These are phyloP conservation scores for Agapostemon virescens DNA, from an alignment of 2,888 invertebrate species.

Conservation along the genomic window DNA sequence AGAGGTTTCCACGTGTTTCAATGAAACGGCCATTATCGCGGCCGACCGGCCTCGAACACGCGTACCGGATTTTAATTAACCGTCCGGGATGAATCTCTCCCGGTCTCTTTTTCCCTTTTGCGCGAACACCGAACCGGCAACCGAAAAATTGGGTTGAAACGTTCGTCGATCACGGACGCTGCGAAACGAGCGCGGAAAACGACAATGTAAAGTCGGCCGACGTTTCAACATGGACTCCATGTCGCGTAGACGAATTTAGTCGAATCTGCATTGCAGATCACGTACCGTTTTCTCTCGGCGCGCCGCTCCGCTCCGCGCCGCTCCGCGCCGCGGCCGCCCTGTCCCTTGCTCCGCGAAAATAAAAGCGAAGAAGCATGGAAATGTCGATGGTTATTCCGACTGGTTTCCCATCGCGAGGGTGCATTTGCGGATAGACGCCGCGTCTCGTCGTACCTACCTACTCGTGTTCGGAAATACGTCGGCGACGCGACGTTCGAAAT, in stretches of 20 bases:
- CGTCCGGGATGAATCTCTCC: neutral
- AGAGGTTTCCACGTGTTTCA: constrained; percentile 46
- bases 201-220: constrained; percentile 47
- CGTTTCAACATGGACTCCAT: constrained; percentile 61
- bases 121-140: neutral
- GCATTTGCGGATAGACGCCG: constrained; percentile 55
- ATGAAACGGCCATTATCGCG: constrained; percentile 32
- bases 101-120: neutral
- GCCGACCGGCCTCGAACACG: constrained; percentile 4
- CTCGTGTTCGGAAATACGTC: constrained; percentile 24
- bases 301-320: too few species aligned
- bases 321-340: neutral
- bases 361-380: constrained; percentile 78
- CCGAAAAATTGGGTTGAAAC: neutral
- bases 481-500: neutral
- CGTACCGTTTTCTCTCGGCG: constrained; percentile 67
- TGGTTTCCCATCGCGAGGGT: constrained; percentile 75
- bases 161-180: constrained; percentile 6
- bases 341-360: constrained; percentile 64
- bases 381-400: constrained; percentile 78
- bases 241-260: constrained; percentile 68
- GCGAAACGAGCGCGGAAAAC: constrained; percentile 27
- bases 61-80: constrained; percentile 19
- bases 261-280: constrained; percentile 80
- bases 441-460: constrained; percentile 22